These are phyloP conservation scores for Pissodes strobi DNA, from an alignment of 1,140 invertebrate genomes.

Conservation along the genomic window DNA sequence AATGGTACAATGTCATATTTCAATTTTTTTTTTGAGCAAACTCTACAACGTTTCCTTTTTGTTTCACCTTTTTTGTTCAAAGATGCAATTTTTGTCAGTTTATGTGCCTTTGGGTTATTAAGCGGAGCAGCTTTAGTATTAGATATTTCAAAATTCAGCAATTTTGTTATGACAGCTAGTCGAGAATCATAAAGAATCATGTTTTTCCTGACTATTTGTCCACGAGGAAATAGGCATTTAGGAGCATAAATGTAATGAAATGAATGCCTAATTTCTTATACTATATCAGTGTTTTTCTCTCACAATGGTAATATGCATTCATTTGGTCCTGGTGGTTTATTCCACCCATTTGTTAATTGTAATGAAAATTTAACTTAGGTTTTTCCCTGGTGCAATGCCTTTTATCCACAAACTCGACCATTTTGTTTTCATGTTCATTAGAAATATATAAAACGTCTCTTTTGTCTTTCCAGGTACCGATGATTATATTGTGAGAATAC, in stretches of 20 bases:
- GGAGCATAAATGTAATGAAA: conserved; percentile 28
- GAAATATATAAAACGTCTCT: conserved; percentile 49
- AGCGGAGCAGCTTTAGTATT: not conserved
- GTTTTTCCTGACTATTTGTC: conserved; percentile 18
- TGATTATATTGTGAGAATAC: conserved; percentile 37
- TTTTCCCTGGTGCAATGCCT: conserved; percentile 39
- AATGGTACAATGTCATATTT: conserved; percentile 22
- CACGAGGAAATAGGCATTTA: conserved; percentile 25
- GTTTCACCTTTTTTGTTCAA: not conserved
- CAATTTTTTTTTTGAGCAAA: conserved; percentile 6
- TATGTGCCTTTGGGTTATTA: not conserved
- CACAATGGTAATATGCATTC: conserved; percentile 50
- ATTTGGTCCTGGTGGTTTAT: conserved; percentile 48
- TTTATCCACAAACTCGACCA: too few relatives aligned
- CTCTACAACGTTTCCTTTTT: not conserved
- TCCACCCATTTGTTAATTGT: conserved; percentile 48
- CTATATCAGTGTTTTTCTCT: conserved; percentile 50
- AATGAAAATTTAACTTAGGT: conserved; percentile 44
- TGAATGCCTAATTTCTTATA: conserved; percentile 45
- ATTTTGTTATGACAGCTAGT: conserved; percentile 12
- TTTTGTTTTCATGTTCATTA: conserved; percentile 41
- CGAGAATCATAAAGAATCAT: conserved; percentile 21
- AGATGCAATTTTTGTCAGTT: not conserved
- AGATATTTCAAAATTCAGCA: not conserved
- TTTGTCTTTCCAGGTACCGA: conserved; percentile 53